Evolutionary conservation across 1,140 invertebrate species (phyloP).

Genomic region (Ostrea denselamellosa): DNA sequence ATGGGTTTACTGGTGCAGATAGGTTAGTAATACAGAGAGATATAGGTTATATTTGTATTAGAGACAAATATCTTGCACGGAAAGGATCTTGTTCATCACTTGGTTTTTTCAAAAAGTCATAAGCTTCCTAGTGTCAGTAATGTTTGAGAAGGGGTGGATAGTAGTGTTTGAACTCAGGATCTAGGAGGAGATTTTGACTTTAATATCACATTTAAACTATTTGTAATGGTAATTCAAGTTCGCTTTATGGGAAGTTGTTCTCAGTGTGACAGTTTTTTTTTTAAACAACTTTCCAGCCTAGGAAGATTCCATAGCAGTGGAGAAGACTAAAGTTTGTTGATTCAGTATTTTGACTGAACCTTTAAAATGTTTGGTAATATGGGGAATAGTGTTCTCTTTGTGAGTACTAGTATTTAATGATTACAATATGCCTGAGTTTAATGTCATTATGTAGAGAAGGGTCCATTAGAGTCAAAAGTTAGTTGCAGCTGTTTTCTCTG

Average conservation of each 20-base stretch:
- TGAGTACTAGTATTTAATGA: conserved; percentile 20
- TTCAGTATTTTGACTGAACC: conserved; percentile 19
- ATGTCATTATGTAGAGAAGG: conserved; percentile 26
- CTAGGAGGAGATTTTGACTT: conserved; percentile 4
- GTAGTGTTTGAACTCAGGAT: conserved; percentile 9
- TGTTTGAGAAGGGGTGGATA: neutral
- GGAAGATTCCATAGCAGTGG: neutral
- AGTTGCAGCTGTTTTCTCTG: conserved; percentile 38
- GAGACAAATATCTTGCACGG: neutral
- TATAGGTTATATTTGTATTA: neutral
- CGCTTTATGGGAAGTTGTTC: conserved; percentile 24
- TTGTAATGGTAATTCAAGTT: conserved; percentile 32
- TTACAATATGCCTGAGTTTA: conserved; percentile 30
- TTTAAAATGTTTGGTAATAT: conserved; percentile 1
- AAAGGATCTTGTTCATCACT: neutral
- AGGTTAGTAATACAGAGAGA: neutral
- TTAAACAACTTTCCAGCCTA: neutral
- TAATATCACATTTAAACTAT: conserved; percentile 22
- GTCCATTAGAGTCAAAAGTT: conserved; percentile 35
- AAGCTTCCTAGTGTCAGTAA: neutral
- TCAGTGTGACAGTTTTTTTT: neutral
- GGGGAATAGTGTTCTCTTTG: neutral
- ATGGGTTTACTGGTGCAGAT: neutral
- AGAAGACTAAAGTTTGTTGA: neutral
- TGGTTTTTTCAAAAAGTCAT: neutral